Base-by-base conservation (phyloP, 2,113 vertebrate genomes). In the Gyps fulvus region DNA sequence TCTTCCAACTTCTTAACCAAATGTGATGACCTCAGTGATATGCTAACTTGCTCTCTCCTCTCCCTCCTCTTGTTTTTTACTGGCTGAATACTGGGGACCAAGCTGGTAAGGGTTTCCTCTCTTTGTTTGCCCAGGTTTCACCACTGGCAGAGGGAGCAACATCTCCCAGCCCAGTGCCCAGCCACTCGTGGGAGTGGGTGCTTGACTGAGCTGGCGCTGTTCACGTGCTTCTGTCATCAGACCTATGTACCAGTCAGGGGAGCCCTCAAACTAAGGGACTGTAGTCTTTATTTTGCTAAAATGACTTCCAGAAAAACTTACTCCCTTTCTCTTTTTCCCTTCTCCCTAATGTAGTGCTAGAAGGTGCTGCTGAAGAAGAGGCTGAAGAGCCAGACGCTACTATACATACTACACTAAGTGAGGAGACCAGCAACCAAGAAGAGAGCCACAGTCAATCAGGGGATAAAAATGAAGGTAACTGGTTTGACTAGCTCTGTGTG, bases 391-490 rank as follows among this genome's bases (percentile, higher is more conserved):
- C 82, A 79, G 96, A 92, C 63, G 42, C 93, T 95, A 85, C 90
- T 70, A 31, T n/a, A 10, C 81, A 31, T 90, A 47, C 92, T 80
- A 58, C 93, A 89, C 66, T 74, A n/a, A 91, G 87, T 78, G 97
- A 95, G 62, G 94, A 93, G 71, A 87, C 69, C 69, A 87, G 81
- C 87, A 90, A n/a, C 49, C 92, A 90, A 61, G 93, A 84, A 26
- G 90, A 78, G 66, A 87, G 73, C 87, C 88, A 89, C 81, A 49
- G 62, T 95, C 96, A 83, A 18, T 83, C 89, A 73, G 96, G 69
- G 90, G 97, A 97, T 86, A 97, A 98, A 96, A 96, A 98, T 98
- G 98, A 97, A 98, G 98, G 98, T 98, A 98, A 97, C 52, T 91
- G 94, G 83, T 91, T 94, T 76, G 86, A 57, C 93, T 83, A 38